Base-by-base conservation (phyloP, 2,113 vertebrate genomes). In the Pteronura brasiliensis region DNA sequence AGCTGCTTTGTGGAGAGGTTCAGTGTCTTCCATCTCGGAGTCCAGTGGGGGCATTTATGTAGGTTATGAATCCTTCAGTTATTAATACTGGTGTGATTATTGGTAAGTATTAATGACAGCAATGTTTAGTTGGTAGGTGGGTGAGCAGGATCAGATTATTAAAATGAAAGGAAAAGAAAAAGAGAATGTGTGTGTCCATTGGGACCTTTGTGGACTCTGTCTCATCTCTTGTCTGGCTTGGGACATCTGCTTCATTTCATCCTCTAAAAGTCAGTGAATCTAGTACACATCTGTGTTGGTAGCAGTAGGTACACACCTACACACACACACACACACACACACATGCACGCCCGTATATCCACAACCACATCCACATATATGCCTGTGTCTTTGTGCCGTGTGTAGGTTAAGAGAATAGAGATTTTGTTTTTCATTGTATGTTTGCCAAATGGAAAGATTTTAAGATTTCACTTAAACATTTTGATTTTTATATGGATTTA, bases 401-500 rank as follows among this genome's bases (percentile, higher is more conserved):
- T 55, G 6, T 21, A 11, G 20, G 55, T 88, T 84, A 94, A 84
- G 39, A 81, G 21, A 96, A 39, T 7, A 71, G 72, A 95, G 34
- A 96, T 87, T 79, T 77, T 86, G 12, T 63, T 74, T 39, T 91
- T 71, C 17, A 49, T 39, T 74, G 7, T 14, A 17, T 65, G 14
- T 93, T 97, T 96, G 55, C 27, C 67, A 80, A 83, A 88, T 13
- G 18, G n/a, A 81, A 93, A 57, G 34, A 81, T 17, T 49, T 49
- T 49, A 49, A 49, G 63, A 39, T 93, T 85, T 85, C 23, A 49
- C 81, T 92, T 77, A 71, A 76, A 47, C 34, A 81, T 74, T 77
- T 93, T 96, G 13, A 57, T 52, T 95, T 97, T 94, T 95, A 49
- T 55, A 13, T 57, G 34, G 49, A 76, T 65, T 86, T 90, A 91